Conservation (phyloP, 2,797 vertebrate genomes). For the Calcarius lapponicus region DNA sequence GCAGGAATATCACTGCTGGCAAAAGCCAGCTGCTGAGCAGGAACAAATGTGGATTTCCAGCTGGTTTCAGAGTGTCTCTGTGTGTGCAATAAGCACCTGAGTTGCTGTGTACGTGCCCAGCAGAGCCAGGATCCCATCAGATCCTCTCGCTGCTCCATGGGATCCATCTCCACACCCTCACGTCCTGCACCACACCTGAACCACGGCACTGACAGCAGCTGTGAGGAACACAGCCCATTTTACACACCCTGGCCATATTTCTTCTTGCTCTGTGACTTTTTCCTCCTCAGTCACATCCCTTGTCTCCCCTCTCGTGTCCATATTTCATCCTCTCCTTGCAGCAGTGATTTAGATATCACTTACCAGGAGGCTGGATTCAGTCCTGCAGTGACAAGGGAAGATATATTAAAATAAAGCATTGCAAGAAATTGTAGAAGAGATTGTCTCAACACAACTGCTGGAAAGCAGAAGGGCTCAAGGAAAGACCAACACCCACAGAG, state of each 20-base stretch:
- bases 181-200: accelerated
- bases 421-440: not conserved
- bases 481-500: not conserved
- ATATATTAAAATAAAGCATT: conserved; percentile 50
- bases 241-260: not conserved
- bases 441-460: not conserved
- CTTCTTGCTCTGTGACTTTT: not conserved
- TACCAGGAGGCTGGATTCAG: not conserved
- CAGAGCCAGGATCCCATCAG: accelerated
- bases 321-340: conserved; percentile 11
- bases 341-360: conserved; percentile 38
- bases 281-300: not conserved
- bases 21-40: not conserved
- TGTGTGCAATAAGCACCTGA: accelerated
- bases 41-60: not conserved
- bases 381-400: conserved; percentile 2
- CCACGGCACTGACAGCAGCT: not conserved
- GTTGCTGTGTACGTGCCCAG: accelerated
- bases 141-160: accelerated
- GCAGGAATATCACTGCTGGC: not conserved
- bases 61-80: not conserved
- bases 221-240: not conserved
- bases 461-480: not conserved
- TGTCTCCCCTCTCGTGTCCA: not conserved
- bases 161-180: accelerated